Conservation (phyloP, 2,797 vertebrate genomes). For the Threskiornis aethiopicus region DNA sequence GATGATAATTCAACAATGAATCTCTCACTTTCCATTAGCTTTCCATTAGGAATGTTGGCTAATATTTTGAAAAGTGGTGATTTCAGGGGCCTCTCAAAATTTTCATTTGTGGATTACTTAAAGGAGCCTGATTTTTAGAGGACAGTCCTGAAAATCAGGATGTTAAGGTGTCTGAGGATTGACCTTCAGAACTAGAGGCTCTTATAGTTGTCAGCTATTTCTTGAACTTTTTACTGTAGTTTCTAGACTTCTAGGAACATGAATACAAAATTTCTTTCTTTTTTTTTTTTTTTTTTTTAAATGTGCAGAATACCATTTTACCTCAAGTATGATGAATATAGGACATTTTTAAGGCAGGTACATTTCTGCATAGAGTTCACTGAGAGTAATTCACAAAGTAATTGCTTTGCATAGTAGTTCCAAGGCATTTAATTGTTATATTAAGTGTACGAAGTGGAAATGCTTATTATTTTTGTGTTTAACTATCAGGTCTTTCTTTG, state of each 20-base stretch:
- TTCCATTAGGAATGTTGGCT: background rate
- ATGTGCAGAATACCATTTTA: background rate
- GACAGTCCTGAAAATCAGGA: background rate
- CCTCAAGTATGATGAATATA: background rate
- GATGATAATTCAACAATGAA: background rate
- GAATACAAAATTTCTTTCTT: background rate
- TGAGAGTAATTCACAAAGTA: background rate
- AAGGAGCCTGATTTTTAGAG: background rate
- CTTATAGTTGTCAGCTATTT: background rate
- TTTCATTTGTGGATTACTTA: background rate
- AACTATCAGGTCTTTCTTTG: constrained; percentile 58
- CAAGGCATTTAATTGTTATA: background rate
- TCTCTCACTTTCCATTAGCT: background rate
- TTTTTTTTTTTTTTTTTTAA: background rate
- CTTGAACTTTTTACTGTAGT: background rate
- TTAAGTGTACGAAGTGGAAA: constrained; percentile 2
- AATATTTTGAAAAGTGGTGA: background rate
- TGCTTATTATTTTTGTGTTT: background rate
- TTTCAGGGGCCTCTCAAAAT: background rate
- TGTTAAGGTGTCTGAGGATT: background rate
- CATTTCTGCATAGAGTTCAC: background rate
- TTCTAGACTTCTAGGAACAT: background rate
- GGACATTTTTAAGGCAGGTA: background rate
- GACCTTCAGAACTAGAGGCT: background rate
- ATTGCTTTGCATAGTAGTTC: background rate